Evolutionary conservation across 2,888 invertebrate species (phyloP).

Genomic region (Strigamia crassipes): DNA sequence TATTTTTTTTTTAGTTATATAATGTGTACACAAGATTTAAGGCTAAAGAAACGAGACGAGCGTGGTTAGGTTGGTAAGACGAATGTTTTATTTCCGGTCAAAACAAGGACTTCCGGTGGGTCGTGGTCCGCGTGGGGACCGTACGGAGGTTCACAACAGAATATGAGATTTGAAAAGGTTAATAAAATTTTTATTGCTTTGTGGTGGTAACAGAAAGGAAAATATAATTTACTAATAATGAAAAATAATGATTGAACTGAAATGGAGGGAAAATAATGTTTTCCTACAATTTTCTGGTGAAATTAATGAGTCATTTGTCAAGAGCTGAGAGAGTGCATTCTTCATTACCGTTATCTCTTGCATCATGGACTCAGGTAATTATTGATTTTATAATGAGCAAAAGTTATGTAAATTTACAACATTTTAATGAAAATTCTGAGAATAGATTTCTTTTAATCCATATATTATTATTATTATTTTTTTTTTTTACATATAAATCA

Average conservation of each 20-base stretch:
- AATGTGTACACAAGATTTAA: too few relatives aligned
- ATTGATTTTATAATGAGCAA: conserved; percentile 17
- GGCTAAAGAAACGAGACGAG: too few relatives aligned
- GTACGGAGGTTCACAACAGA: too few relatives aligned
- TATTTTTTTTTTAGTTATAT: too few relatives aligned
- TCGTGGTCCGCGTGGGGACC: too few relatives aligned
- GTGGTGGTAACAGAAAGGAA: background rate
- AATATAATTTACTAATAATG: background rate
- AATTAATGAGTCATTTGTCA: conserved; percentile 37
- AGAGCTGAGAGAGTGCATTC: background rate
- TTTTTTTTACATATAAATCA: background rate
- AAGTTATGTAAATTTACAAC: background rate
- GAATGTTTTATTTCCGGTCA: too few relatives aligned
- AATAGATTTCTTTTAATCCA: background rate
- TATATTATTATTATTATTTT: too few relatives aligned
- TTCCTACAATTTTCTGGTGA: conserved; percentile 12
- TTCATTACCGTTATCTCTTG: conserved; percentile 8
- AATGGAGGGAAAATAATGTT: background rate
- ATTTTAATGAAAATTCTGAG: background rate
- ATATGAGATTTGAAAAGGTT: background rate
- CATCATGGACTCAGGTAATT: conserved; percentile 28
- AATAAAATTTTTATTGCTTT: conserved; percentile 7
- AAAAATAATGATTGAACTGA: background rate
- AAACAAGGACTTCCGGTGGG: too few relatives aligned
- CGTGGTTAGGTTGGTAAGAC: too few relatives aligned